Percentiles rank a stretch among this genome's conserved stretches.
phyloP scores from a whole-genome alignment of 2,888 invertebrate genomes.

The Morpho achilles region DNA sequence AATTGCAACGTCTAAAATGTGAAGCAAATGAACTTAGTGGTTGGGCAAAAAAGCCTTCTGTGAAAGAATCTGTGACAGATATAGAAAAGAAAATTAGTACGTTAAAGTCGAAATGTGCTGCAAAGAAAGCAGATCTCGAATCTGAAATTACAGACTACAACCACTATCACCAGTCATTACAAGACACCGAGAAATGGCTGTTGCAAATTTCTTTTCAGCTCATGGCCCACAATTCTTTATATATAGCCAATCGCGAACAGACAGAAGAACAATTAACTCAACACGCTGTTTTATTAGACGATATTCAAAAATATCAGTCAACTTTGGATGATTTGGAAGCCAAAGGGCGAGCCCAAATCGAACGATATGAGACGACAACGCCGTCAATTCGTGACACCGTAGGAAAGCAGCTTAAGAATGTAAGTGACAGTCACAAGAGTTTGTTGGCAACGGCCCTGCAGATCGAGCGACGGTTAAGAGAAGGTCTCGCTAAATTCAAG shows the following conservation, averaged over 20 bases:
- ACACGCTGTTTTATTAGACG: constrained; percentile 86
- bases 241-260: constrained; percentile 94
- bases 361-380: constrained; percentile 85
- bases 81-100: constrained; percentile 85
- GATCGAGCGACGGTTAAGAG: constrained; percentile 91
- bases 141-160: constrained; percentile 91
- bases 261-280: constrained; percentile 94
- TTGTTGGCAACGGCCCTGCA: constrained; percentile 93
- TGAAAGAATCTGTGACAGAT: constrained; percentile 83
- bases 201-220: constrained; percentile 96
- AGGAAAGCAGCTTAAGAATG: constrained; percentile 91
- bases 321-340: constrained; percentile 89
- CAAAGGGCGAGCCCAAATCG: constrained; percentile 91
- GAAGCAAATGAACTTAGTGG: constrained; percentile 88
- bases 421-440: constrained; percentile 95
- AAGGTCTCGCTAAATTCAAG: constrained; percentile 94
- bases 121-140: constrained; percentile 84
- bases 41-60: constrained; percentile 83
- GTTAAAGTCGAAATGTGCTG: constrained; percentile 81
- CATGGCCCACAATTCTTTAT: constrained; percentile 96
- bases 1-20: constrained; percentile 85
- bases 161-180: constrained; percentile 91
- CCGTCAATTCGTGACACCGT: constrained; percentile 88
- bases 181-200: constrained; percentile 97
- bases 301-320: constrained; percentile 90